Percentiles rank a stretch among this genome's conserved stretches.
phyloP scores from a whole-genome alignment of 2,888 invertebrate species.

The Mesoligia furuncula region DNA sequence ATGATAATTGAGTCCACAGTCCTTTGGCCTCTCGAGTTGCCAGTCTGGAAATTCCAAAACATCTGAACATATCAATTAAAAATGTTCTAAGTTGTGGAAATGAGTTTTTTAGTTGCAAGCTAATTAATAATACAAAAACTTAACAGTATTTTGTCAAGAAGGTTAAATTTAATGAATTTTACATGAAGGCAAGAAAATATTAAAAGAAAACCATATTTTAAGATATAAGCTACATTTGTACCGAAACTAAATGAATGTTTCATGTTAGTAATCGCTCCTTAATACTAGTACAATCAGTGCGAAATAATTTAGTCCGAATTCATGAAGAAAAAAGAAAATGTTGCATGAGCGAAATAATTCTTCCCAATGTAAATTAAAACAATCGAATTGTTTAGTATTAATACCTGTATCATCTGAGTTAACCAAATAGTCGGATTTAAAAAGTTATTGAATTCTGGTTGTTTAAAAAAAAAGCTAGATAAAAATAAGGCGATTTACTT shows the following conservation, averaged over 20 bases:
- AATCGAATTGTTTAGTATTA: background rate
- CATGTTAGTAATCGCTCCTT: conserved; percentile 15
- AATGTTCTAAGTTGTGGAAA: conserved; percentile 46
- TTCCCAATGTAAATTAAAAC: conserved; percentile 2
- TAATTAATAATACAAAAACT: background rate
- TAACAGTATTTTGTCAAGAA: background rate
- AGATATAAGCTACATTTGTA: background rate
- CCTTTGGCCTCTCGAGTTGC: conserved; percentile 93
- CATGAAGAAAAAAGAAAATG: conserved; percentile 1
- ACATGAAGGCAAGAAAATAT: background rate
- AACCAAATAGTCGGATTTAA: conserved; percentile 19
- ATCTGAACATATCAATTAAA: conserved; percentile 92
- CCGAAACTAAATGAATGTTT: background rate
- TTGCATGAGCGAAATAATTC: background rate
- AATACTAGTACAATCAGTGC: background rate
- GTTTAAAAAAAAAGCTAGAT: background rate
- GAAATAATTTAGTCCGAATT: background rate
- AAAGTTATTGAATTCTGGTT: background rate
- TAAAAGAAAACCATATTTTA: background rate
- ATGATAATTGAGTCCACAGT: conserved; percentile 88
- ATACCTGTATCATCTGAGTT: conserved; percentile 5
- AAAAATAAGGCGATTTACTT: background rate
- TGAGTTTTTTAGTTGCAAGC: background rate
- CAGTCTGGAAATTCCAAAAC: conserved; percentile 95
- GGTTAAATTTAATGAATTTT: background rate